phyloP scores from a whole-genome alignment of 2,888 invertebrate species.

The Rotaria magnacalcarata region DNA sequence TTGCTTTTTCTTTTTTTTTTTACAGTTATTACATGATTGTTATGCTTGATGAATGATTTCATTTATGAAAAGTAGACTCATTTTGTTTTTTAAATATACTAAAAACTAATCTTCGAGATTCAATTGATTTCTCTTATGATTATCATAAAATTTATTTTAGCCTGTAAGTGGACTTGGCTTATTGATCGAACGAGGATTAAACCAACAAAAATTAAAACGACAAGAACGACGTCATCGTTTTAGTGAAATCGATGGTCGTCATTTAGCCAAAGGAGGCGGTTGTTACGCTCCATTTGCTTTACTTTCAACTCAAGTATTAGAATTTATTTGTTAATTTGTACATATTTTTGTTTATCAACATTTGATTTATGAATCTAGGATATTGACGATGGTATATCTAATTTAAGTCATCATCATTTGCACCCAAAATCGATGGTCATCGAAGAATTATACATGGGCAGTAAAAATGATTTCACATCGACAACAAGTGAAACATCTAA shows the following conservation, averaged over 20 bases:
- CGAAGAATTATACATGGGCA: not conserved
- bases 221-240: slow-evolving; percentile 36
- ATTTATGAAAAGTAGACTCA: too few relatives aligned
- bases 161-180: not conserved
- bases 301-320: not conserved
- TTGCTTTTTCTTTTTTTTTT: too few relatives aligned
- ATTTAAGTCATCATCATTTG: not conserved
- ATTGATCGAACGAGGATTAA: not conserved
- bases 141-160: not conserved
- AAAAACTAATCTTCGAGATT: too few relatives aligned
- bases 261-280: not conserved
- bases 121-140: too few relatives aligned
- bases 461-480: not conserved
- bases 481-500: not conserved
- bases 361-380: not conserved
- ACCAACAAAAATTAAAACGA: slow-evolving; percentile 18
- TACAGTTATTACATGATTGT: too few relatives aligned
- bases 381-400: not conserved
- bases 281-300: slow-evolving; percentile 15
- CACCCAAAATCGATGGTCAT: not conserved
- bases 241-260: slow-evolving; percentile 3
- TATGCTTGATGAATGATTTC: too few relatives aligned
- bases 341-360: too few relatives aligned
- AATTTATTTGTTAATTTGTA: not conserved
- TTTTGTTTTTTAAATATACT: too few relatives aligned